Percentiles rank a stretch among this genome's conserved stretches.
Conservation (phyloP, 1,140 invertebrate genomes). For the Gerris buenoi region DNA sequence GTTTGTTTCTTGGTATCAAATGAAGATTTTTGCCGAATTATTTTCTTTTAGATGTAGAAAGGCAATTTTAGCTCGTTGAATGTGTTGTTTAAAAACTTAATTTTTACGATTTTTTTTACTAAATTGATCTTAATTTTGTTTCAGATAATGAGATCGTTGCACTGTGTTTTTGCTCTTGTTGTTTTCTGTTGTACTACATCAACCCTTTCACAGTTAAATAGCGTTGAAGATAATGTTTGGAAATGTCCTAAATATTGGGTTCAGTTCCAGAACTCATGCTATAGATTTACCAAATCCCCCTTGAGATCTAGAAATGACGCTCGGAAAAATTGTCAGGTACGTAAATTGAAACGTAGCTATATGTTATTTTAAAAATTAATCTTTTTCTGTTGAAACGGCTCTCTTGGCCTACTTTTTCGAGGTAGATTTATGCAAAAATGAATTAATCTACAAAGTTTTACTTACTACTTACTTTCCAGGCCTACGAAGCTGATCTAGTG, state of each 20-base stretch:
- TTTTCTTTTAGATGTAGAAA: too few relatives aligned
- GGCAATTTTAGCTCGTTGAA: too few relatives aligned
- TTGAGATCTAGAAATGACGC: conserved; percentile 60
- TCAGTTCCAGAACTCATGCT: conserved; percentile 58
- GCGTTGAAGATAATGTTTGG: not conserved
- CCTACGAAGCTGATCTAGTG: conserved; percentile 60
- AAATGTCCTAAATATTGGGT: conserved; percentile 70
- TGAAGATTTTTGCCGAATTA: too few relatives aligned
- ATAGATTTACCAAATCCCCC: conserved; percentile 75
- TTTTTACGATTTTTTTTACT: too few relatives aligned
- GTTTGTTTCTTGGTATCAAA: too few relatives aligned
- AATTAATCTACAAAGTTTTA: not conserved
- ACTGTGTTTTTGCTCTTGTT: not conserved
- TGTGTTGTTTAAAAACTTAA: too few relatives aligned
- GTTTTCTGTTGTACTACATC: not conserved
- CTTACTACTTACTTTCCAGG: conserved; percentile 14
- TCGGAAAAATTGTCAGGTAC: conserved; percentile 53
- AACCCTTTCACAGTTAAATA: not conserved
- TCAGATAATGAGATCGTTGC: not conserved
- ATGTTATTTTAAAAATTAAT: conserved; percentile 1
- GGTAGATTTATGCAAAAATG: conserved; percentile 2
- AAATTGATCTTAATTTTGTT: not conserved
- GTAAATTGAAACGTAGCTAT: not conserved
- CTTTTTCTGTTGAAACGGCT: not conserved
- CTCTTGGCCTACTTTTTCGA: not conserved